Conservation (phyloP, 2,888 invertebrate species). For the Lymantria dispar region DNA sequence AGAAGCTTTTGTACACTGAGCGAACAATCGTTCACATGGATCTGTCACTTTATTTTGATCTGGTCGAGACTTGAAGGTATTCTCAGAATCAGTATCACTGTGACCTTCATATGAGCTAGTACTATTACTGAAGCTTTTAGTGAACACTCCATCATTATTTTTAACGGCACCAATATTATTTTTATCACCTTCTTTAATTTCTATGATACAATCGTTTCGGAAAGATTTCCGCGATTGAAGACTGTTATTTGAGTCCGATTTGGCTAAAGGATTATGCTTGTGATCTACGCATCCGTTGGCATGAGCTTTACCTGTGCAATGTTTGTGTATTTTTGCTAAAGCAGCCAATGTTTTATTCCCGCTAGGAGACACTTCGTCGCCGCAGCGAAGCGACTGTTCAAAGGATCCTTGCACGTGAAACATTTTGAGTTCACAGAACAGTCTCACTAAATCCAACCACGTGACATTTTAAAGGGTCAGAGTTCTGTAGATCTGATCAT, state of each 20-base stretch:
- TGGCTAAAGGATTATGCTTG: slow-evolving; percentile 66
- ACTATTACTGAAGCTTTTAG: slow-evolving; percentile 82
- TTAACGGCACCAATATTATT: slow-evolving; percentile 45
- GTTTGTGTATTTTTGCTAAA: slow-evolving; percentile 84
- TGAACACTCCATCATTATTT: slow-evolving; percentile 56
- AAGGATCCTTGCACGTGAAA: slow-evolving; percentile 80
- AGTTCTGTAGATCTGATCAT: slow-evolving; percentile 57
- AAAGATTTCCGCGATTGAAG: slow-evolving; percentile 71
- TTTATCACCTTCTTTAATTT: slow-evolving; percentile 67
- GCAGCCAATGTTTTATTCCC: slow-evolving; percentile 78
- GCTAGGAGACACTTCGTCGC: slow-evolving; percentile 70
- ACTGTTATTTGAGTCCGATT: slow-evolving; percentile 73
- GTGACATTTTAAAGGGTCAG: slow-evolving; percentile 65
- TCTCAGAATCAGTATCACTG: slow-evolving; percentile 85
- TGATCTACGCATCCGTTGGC: slow-evolving; percentile 86
- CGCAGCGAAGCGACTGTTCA: slow-evolving; percentile 82
- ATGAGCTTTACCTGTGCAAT: slow-evolving; percentile 89
- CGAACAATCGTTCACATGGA: slow-evolving; percentile 78
- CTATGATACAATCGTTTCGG: slow-evolving; percentile 67
- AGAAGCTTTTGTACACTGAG: slow-evolving; percentile 83
- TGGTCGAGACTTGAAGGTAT: slow-evolving; percentile 62
- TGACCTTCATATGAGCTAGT: slow-evolving; percentile 85
- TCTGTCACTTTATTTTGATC: slow-evolving; percentile 60
- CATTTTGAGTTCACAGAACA: slow-evolving; percentile 57
- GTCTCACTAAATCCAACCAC: slow-evolving; percentile 49